Conservation (phyloP, 2,888 invertebrate species). For the Proisotoma minuta region DNA sequence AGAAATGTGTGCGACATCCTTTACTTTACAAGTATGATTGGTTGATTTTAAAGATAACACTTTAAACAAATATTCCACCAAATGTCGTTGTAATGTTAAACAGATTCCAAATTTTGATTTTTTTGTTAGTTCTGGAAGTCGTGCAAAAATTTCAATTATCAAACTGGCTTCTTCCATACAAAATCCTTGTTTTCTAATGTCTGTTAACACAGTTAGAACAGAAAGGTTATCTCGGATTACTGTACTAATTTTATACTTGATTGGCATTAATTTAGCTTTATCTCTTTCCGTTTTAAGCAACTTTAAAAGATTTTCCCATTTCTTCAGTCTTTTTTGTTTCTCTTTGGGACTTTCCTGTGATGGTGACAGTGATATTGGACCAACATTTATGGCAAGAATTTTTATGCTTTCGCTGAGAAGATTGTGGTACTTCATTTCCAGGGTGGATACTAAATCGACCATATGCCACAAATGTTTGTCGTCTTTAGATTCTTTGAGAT, state of each 20-base stretch:
- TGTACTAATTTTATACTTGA: slow-evolving; percentile 27
- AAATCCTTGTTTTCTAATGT: slow-evolving; percentile 32
- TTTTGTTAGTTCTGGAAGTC: slow-evolving; percentile 19
- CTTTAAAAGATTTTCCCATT: slow-evolving; percentile 41
- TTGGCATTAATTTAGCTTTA: slow-evolving; percentile 11
- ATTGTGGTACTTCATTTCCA: slow-evolving; percentile 38
- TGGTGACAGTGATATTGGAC: slow-evolving; percentile 14
- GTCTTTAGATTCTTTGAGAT: slow-evolving; percentile 26
- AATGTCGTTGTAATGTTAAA: slow-evolving; percentile 34
- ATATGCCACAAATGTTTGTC: slow-evolving; percentile 42
- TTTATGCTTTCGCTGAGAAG: slow-evolving; percentile 32
- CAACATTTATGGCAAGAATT: slow-evolving; percentile 31
- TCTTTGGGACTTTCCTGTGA: background rate
- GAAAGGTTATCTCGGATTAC: slow-evolving; percentile 36
- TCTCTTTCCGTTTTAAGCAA: slow-evolving; percentile 34
- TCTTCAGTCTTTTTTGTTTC: slow-evolving; percentile 22
- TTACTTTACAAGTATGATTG: slow-evolving; percentile 26
- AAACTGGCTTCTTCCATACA: slow-evolving; percentile 34
- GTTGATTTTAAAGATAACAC: slow-evolving; percentile 18
- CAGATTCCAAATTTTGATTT: slow-evolving; percentile 37
- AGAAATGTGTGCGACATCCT: slow-evolving; percentile 30
- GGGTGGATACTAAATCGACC: slow-evolving; percentile 28
- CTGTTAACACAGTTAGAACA: slow-evolving; percentile 29
- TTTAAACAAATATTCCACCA: slow-evolving; percentile 39
- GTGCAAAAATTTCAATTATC: slow-evolving; percentile 38